Evolutionary conservation across 2,888 invertebrate genomes (phyloP).

Genomic region (Pycnomerus fuliginosus): DNA sequence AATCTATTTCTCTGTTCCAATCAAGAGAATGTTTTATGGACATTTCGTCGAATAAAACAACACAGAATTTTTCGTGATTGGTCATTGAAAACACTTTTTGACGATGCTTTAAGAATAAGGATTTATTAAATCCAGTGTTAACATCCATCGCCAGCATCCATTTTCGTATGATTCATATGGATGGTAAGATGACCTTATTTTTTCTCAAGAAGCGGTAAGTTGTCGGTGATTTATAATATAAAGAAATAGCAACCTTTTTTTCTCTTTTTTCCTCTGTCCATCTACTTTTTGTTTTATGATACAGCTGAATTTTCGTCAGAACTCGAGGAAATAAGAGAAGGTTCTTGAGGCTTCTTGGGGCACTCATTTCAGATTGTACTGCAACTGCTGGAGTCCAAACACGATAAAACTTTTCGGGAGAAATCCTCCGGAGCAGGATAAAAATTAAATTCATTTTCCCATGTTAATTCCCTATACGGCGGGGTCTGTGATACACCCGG

Average conservation of each 20-base stretch:
- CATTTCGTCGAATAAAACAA: constrained; percentile 31
- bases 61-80: constrained; percentile 22
- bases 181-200: constrained; percentile 27
- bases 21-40: constrained; percentile 23
- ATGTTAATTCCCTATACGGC: too few relatives aligned
- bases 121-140: constrained; percentile 5
- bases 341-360: too few relatives aligned
- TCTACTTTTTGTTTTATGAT: constrained; percentile 22
- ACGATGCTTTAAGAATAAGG: not conserved
- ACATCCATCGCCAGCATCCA: not conserved
- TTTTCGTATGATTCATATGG: constrained; percentile 3
- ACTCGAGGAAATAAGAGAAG: too few relatives aligned
- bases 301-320: constrained; percentile 22
- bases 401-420: too few relatives aligned
- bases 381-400: too few relatives aligned
- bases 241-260: constrained; percentile 33
- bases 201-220: constrained; percentile 31
- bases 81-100: constrained; percentile 27
- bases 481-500: too few relatives aligned
- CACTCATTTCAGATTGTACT: too few relatives aligned
- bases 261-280: constrained; percentile 35
- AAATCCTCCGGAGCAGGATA: too few relatives aligned
- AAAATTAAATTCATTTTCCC: too few relatives aligned
- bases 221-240: constrained; percentile 38
- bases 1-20: constrained; percentile 12